Conservation (phyloP, 2,797 vertebrate genomes). For the Vespertilio murinus region DNA sequence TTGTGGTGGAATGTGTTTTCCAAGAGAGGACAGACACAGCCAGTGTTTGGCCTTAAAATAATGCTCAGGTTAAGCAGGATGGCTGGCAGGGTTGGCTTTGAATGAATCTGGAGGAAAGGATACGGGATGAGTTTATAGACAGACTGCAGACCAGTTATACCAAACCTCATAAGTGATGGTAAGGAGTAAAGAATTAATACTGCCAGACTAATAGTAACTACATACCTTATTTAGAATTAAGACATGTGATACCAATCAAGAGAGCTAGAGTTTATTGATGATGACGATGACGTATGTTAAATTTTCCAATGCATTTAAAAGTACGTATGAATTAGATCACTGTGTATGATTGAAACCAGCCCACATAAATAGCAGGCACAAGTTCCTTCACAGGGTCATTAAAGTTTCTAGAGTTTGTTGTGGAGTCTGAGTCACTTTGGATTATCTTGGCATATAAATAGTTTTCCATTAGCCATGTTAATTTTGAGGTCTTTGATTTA, state of each 20-base stretch:
- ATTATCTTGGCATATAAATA: neutral
- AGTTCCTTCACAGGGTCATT: neutral
- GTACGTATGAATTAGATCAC: slow-evolving; percentile 16
- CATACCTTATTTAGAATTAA: neutral
- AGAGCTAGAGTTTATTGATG: neutral
- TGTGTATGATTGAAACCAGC: neutral
- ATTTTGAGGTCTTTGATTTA: slow-evolving; percentile 42
- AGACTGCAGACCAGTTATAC: fast-evolving
- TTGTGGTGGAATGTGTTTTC: neutral
- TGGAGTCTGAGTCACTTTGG: slow-evolving; percentile 2
- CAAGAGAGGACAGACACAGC: neutral
- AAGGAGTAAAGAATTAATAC: neutral
- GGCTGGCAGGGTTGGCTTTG: fast-evolving
- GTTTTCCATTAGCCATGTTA: neutral
- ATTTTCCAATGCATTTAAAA: neutral
- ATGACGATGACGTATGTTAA: neutral
- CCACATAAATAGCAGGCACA: neutral
- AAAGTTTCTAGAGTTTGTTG: neutral
- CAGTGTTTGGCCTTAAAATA: neutral
- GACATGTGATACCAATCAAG: neutral
- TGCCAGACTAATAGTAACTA: neutral
- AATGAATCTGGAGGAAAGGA: neutral
- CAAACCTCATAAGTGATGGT: fast-evolving
- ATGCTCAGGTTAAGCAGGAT: neutral
- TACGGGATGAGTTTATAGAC: neutral